Base-by-base conservation (phyloP, 2,797 vertebrate genomes). In the Mycteria americana region DNA sequence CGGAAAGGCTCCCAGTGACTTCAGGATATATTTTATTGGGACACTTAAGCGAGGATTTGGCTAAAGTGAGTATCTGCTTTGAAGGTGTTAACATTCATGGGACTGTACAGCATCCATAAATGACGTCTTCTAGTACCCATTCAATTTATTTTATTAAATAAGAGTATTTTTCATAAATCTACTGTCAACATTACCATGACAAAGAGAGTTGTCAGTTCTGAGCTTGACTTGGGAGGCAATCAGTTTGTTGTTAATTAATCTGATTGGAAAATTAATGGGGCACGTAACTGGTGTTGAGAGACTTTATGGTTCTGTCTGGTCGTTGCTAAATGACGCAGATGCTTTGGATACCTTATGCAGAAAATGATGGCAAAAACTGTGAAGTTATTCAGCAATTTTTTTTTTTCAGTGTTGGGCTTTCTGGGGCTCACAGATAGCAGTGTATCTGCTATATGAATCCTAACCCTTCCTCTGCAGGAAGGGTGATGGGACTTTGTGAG, bases 211-310 rank as follows among this genome's bases (percentile, higher is more conserved):
- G 78, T 80, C 68, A 77, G 57, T 88, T 88, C 43, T 79, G 65
- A 84, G 80, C 18, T 85, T 77, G 35, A 41, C 14, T 91, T 92
- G 87, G 72, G 73, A 91, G 50, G 31, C 59, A 83, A 67, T 80
- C 41, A 62, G 69, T 74, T 95, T 72, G 45, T 53, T 93, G 88
- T 65, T 92, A 85, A 85, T 91, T 93, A 77, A 72, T 65, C 62
- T 89, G 89, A 89, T 91, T 62, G 73, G 53, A 94, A 94, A 92
- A 91, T 85, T 77, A 93, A 94, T 80, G 75, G 53, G 48, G 48
- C 78, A 89, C 0, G 0, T 65, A 87, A 81, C 73, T n/a, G 54
- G 41, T 57, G 57, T 81, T 89, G 86, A 97, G 79, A 91, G 78
- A 85, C 25, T 85, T 89, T 68, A 91, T 41, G 37, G 51, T 79